phyloP scores from a whole-genome alignment of 1,140 invertebrate species.

The Periplaneta americana region DNA sequence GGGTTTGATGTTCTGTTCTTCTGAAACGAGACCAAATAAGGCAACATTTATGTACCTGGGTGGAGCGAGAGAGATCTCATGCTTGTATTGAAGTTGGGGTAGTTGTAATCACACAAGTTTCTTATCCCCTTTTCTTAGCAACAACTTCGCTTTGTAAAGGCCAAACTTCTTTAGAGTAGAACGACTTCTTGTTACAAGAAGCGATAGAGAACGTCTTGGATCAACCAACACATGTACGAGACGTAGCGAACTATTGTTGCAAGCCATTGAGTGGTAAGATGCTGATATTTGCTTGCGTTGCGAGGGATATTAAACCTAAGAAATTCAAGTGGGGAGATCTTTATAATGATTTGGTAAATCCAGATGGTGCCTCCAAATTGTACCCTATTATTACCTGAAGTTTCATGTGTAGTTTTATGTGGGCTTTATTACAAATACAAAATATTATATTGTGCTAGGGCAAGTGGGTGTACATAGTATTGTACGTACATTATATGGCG shows the following conservation, averaged over 20 bases:
- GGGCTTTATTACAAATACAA: too few species aligned
- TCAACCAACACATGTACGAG: neutral
- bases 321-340: neutral
- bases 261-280: neutral
- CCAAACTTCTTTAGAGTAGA: neutral
- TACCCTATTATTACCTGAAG: neutral
- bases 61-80: neutral
- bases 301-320: neutral
- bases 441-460: too few species aligned
- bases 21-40: too few species aligned
- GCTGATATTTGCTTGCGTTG: neutral
- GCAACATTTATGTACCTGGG: too few species aligned
- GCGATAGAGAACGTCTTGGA: neutral
- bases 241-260: neutral
- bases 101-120: neutral
- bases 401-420: neutral
- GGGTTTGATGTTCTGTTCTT: too few species aligned
- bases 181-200: neutral
- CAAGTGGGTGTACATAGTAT: too few species aligned
- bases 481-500: too few species aligned
- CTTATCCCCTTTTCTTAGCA: neutral
- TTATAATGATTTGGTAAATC: neutral
- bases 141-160: neutral
- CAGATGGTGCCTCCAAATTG: neutral
- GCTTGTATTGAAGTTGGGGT: neutral